Evolutionary conservation across 2,797 vertebrate genomes (phyloP).

Genomic region (Ciconia nigra): DNA sequence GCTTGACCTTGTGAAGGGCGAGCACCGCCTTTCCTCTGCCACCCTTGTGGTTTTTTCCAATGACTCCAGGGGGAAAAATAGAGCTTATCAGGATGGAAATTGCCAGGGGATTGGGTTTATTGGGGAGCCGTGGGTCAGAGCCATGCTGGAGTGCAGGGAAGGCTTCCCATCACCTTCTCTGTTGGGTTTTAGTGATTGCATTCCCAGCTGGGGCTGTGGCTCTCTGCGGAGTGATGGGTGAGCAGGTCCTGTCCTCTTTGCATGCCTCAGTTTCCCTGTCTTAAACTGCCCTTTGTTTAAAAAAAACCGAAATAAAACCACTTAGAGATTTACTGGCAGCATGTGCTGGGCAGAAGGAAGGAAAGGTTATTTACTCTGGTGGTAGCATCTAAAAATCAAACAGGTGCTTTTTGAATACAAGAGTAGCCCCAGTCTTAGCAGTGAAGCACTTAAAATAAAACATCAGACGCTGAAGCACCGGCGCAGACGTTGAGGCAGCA

Average conservation of each 20-base stretch:
- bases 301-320: background rate
- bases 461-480: background rate
- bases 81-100: background rate
- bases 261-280: background rate
- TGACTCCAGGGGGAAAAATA: background rate
- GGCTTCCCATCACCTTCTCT: background rate
- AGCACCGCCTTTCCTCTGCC: background rate
- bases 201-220: background rate
- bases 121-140: background rate
- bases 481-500: accelerated
- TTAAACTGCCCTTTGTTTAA: background rate
- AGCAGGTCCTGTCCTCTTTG: background rate
- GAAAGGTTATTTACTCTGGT: background rate
- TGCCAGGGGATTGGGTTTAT: background rate
- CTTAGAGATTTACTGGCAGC: background rate
- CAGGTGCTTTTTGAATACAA: background rate
- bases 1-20: slow-evolving; percentile 51
- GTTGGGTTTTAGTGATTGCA: accelerated
- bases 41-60: background rate
- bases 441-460: background rate
- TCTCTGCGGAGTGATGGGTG: background rate
- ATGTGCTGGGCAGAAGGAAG: background rate
- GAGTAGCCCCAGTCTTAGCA: background rate
- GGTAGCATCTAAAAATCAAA: background rate
- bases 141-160: accelerated